Evolutionary conservation across 1,140 invertebrate genomes (phyloP).

Genomic region (Vollenhovia emeryi): DNA sequence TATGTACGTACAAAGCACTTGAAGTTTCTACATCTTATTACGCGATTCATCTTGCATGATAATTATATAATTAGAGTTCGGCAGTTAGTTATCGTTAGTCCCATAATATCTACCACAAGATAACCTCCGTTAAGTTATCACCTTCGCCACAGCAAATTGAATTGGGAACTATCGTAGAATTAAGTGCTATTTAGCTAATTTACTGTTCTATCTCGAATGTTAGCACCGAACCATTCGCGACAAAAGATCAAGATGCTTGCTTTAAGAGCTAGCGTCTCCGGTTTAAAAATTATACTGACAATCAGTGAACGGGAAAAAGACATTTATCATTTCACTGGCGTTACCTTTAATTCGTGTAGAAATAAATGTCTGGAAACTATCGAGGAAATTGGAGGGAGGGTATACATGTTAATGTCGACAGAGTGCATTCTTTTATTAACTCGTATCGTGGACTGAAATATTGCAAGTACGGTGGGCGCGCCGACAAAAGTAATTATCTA

Average conservation of each 20-base stretch:
- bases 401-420: neutral
- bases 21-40: neutral
- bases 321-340: neutral
- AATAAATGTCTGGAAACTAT: neutral
- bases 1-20: neutral
- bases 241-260: neutral
- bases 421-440: neutral
- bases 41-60: neutral
- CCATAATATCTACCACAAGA: conserved; percentile 40
- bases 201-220: conserved; percentile 39
- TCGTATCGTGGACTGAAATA: neutral
- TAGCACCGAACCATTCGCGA: neutral
- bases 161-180: conserved; percentile 45
- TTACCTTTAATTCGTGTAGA: neutral
- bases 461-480: neutral
- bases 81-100: neutral
- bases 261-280: neutral
- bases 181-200: conserved; percentile 54
- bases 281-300: neutral
- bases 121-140: conserved; percentile 30
- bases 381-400: too few species aligned
- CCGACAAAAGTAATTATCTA: conserved; percentile 36
- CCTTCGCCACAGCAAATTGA: conserved; percentile 24
- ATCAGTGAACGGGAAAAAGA: neutral
- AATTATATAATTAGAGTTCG: neutral